Evolutionary conservation across 2,113 vertebrate species (phyloP).

Genomic region (Platycercus adscitus): DNA sequence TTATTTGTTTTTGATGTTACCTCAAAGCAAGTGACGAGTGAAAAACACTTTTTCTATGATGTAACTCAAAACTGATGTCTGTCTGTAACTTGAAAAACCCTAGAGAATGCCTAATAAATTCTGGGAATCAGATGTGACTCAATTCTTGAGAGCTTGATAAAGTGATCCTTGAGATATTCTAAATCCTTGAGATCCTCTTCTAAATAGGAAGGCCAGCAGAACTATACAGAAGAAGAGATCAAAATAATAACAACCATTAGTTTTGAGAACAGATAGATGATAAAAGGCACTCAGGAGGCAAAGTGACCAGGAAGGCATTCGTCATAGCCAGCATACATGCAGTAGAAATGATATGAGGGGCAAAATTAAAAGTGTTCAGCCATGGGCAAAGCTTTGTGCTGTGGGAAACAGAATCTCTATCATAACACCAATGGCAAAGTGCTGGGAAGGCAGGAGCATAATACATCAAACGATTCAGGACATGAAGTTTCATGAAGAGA

Average conservation of each 20-base stretch:
- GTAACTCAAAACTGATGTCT: not conserved
- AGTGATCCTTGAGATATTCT: not conserved
- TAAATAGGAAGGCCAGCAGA: not conserved
- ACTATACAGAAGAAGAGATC: not conserved
- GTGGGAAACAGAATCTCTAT: not conserved
- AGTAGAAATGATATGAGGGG: conserved; percentile 7
- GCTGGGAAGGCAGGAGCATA: not conserved
- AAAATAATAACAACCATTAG: conserved; percentile 1
- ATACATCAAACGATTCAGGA: conserved; percentile 41
- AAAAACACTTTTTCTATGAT: not conserved
- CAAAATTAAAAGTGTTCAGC: conserved; percentile 33
- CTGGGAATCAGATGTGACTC: not conserved
- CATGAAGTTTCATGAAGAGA: not conserved
- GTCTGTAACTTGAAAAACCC: not conserved
- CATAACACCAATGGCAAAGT: not conserved
- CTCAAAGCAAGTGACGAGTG: not conserved
- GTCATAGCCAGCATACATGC: not conserved
- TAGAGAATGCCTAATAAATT: not conserved
- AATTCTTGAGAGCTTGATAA: not conserved
- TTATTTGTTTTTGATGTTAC: not conserved
- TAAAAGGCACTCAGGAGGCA: conserved; percentile 16
- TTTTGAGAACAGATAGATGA: conserved; percentile 8
- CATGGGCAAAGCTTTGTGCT: conserved; percentile 11
- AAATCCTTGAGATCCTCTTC: not conserved
- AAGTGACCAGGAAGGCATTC: not conserved